These are phyloP conservation scores for Sympetrum striolatum DNA, from an alignment of 2,888 invertebrate species.

Conservation along the genomic window DNA sequence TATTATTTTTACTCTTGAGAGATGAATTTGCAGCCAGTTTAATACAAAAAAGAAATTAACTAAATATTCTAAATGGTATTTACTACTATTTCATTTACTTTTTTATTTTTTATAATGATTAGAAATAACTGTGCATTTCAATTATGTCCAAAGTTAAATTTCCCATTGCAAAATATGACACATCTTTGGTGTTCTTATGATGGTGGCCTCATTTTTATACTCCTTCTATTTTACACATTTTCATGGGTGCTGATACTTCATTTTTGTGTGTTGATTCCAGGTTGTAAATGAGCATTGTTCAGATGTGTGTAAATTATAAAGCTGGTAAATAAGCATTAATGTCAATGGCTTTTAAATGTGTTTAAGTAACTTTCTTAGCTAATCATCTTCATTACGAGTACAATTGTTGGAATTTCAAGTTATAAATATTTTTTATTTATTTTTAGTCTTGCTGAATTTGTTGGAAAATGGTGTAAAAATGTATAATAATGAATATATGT, in stretches of 20 bases:
- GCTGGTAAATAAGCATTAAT: neutral
- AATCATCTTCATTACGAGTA: neutral
- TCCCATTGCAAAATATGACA: neutral
- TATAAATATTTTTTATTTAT: neutral
- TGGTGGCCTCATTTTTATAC: constrained; percentile 7
- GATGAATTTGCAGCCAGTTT: neutral
- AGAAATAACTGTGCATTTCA: neutral
- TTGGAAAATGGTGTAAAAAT: neutral
- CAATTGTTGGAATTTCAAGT: neutral
- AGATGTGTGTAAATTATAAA: neutral
- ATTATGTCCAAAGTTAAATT: neutral
- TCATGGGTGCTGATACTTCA: neutral
- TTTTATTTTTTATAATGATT: neutral
- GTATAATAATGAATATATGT: neutral
- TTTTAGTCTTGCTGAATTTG: neutral
- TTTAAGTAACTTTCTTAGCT: neutral
- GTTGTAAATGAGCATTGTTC: neutral
- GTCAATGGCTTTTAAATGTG: neutral
- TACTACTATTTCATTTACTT: neutral
- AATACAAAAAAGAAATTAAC: neutral
- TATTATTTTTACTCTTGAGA: neutral
- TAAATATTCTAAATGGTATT: neutral
- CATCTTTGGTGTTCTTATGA: neutral
- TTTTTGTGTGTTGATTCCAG: neutral
- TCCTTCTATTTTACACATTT: neutral